These are phyloP conservation scores for Platysteira castanea DNA, from an alignment of 2,113 vertebrate species.

Conservation along the genomic window DNA sequence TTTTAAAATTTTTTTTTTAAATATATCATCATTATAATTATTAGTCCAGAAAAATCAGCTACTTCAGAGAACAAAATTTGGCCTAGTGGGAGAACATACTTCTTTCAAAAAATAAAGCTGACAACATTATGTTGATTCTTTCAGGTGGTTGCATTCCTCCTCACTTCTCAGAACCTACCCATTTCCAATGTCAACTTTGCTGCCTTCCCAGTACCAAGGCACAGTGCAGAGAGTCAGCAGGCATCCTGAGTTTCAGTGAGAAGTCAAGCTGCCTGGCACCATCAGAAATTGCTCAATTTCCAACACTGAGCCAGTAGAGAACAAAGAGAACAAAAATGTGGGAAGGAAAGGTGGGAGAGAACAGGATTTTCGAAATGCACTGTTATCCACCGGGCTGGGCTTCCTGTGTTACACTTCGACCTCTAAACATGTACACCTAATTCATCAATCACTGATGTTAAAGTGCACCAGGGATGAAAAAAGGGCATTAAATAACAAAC, in stretches of 20 bases:
- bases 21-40: neutral
- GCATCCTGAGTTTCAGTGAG: neutral
- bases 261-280: neutral
- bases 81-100: neutral
- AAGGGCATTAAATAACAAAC: neutral
- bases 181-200: neutral
- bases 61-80: neutral
- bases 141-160: neutral
- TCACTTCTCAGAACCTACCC: neutral
- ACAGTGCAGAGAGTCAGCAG: neutral
- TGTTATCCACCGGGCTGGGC: neutral
- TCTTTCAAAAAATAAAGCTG: neutral
- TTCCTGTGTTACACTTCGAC: neutral
- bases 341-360: neutral
- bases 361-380: neutral
- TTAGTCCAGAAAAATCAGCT: neutral
- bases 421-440: neutral
- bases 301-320: neutral
- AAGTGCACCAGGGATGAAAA: neutral
- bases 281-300: neutral
- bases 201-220: neutral
- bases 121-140: neutral
- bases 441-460: neutral
- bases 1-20: neutral
- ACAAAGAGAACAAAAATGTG: neutral